These are phyloP conservation scores for Platysteira castanea DNA, from an alignment of 2,113 vertebrate genomes.

Conservation along the genomic window DNA sequence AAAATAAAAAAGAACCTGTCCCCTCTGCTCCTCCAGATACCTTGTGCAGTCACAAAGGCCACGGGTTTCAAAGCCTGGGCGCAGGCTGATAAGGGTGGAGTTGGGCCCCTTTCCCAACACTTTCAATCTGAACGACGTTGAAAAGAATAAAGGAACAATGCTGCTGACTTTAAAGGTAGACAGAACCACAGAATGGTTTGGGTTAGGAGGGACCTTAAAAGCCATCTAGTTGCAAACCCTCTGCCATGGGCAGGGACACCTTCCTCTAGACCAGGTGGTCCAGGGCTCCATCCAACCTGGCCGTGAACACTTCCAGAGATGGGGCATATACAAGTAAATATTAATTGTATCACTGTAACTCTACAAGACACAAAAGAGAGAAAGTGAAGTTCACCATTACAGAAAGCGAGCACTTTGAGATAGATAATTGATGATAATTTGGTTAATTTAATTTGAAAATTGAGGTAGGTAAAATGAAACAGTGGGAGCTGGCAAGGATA, in stretches of 20 bases:
- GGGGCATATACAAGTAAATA: neutral
- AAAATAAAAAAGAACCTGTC: neutral
- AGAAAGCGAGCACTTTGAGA: neutral
- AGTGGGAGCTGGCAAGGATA: neutral
- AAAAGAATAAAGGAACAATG: neutral
- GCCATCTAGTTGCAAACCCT: neutral
- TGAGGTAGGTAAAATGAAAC: neutral
- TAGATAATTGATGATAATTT: neutral
- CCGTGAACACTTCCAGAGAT: neutral
- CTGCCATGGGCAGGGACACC: no score
- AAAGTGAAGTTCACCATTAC: neutral
- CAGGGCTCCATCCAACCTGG: neutral
- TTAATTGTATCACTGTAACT: neutral
- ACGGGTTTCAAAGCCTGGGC: accelerated
- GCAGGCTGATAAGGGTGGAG: neutral
- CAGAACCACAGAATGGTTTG: neutral
- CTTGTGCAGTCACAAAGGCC: neutral
- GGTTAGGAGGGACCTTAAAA: neutral
- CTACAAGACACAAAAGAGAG: neutral
- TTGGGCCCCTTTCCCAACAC: neutral
- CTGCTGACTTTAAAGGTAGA: neutral
- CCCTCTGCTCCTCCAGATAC: neutral
- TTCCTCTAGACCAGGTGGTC: neutral
- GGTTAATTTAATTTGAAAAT: neutral
- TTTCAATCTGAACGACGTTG: neutral